Conservation (phyloP, 2,113 vertebrate genomes). For the Limanda limanda region DNA sequence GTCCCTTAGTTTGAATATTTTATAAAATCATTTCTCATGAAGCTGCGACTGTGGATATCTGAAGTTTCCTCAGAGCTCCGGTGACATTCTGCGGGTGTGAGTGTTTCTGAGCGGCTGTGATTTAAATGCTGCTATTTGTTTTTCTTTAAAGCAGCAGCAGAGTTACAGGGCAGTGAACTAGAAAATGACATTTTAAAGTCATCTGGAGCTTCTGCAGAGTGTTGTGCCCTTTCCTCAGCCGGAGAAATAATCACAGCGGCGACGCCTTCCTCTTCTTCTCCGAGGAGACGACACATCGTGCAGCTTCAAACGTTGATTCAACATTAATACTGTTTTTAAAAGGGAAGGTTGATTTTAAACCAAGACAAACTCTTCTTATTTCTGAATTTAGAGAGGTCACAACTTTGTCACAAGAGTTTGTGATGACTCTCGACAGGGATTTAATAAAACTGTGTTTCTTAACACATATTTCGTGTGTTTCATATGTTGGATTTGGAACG, state of each 20-base stretch:
- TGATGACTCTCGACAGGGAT: too few species aligned
- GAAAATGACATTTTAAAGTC: slow-evolving; percentile 87
- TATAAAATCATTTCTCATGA: background rate
- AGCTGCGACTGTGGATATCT: slow-evolving; percentile 15
- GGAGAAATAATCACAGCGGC: slow-evolving; percentile 69
- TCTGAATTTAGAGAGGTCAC: too few species aligned
- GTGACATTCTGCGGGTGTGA: slow-evolving; percentile 55
- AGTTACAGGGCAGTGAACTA: slow-evolving; percentile 85
- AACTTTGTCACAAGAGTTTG: too few species aligned
- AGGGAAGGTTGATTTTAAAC: too few species aligned
- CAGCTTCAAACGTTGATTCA: background rate
- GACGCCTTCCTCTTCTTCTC: background rate
- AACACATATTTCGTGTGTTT: too few species aligned
- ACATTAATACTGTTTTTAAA: too few species aligned
- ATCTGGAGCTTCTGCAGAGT: slow-evolving; percentile 63
- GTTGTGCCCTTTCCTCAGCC: slow-evolving; percentile 77
- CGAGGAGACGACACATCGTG: background rate
- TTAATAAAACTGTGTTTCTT: too few species aligned
- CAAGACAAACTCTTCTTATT: too few species aligned
- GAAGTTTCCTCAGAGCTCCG: slow-evolving; percentile 28
- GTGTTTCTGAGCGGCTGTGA: slow-evolving; percentile 49
- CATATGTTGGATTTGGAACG: too few species aligned
- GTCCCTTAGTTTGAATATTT: too few species aligned
- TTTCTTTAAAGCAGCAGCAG: slow-evolving; percentile 74
- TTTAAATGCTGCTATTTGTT: slow-evolving; percentile 79